These are phyloP conservation scores for Ceryle rudis DNA, from an alignment of 2,797 vertebrate genomes.

Conservation along the genomic window DNA sequence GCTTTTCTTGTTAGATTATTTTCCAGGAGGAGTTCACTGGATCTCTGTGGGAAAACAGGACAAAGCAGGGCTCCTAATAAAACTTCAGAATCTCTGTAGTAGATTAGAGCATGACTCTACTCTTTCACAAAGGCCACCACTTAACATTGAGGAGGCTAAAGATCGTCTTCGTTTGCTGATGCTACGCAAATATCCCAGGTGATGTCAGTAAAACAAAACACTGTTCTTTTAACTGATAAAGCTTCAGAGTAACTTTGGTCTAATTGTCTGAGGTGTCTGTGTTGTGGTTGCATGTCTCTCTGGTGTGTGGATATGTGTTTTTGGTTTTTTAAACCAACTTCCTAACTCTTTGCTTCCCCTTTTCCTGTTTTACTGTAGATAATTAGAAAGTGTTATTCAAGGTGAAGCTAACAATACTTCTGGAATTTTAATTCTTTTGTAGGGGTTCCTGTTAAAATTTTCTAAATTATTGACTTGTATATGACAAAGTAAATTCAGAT, in stretches of 20 bases:
- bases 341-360: neutral
- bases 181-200: conserved; percentile 89
- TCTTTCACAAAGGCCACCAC: conserved; percentile 82
- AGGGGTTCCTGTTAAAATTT: neutral
- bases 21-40: conserved; percentile 94
- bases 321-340: neutral
- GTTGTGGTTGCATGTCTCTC: neutral
- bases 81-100: conserved; percentile 93
- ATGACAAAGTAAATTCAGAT: neutral
- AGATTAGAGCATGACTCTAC: conserved; percentile 89
- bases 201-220: neutral
- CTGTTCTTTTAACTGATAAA: neutral
- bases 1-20: conserved; percentile 82
- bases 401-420: neutral
- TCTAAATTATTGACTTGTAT: neutral
- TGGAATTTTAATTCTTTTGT: neutral
- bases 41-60: conserved; percentile 94
- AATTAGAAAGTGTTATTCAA: neutral
- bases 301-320: neutral
- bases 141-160: conserved; percentile 94
- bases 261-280: neutral
- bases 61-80: conserved; percentile 90
- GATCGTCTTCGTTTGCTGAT: conserved; percentile 92
- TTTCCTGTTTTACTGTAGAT: neutral
- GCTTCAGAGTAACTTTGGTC: neutral